These are phyloP conservation scores for Thunnus thynnus DNA, from an alignment of 2,113 vertebrate species.

Conservation along the genomic window DNA sequence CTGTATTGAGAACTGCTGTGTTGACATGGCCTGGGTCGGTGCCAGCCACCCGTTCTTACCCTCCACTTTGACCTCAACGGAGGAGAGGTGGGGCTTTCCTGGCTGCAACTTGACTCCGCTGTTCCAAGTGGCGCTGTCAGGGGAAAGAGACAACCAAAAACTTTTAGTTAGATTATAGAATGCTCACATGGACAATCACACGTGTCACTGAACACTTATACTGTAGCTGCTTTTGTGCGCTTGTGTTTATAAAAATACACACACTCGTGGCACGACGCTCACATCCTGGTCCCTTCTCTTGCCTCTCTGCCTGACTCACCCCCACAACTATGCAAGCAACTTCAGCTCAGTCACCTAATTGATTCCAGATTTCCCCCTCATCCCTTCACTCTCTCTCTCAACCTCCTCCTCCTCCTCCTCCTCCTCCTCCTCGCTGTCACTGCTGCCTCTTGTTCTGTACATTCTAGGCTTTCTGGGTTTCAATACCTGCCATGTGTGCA, in stretches of 20 bases:
- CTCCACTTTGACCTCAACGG: slow-evolving; percentile 73
- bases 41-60: slow-evolving; percentile 70
- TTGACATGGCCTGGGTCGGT: slow-evolving; percentile 69
- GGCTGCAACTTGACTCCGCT: slow-evolving; percentile 65
- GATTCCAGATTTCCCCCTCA: slow-evolving; percentile 80
- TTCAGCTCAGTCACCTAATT: slow-evolving; percentile 81
- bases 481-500: slow-evolving; percentile 46
- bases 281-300: slow-evolving; percentile 64
- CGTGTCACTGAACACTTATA: background rate
- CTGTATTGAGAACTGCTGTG: slow-evolving; percentile 52
- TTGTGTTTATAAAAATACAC: slow-evolving; percentile 51
- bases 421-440: slow-evolving; percentile 58
- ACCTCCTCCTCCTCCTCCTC: slow-evolving; percentile 39
- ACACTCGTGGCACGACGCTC: slow-evolving; percentile 54
- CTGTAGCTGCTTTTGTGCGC: slow-evolving; percentile 19
- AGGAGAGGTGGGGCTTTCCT: slow-evolving; percentile 57
- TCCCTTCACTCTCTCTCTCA: slow-evolving; percentile 60
- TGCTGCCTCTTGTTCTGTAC: slow-evolving; percentile 54
- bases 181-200: background rate
- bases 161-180: background rate
- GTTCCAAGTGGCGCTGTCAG: slow-evolving; percentile 4
- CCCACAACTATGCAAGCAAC: slow-evolving; percentile 82
- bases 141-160: background rate
- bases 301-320: slow-evolving; percentile 78
- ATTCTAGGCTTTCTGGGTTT: slow-evolving; percentile 56